Conservation (phyloP, 2,888 invertebrate species). For the Hedychridium roseum region DNA sequence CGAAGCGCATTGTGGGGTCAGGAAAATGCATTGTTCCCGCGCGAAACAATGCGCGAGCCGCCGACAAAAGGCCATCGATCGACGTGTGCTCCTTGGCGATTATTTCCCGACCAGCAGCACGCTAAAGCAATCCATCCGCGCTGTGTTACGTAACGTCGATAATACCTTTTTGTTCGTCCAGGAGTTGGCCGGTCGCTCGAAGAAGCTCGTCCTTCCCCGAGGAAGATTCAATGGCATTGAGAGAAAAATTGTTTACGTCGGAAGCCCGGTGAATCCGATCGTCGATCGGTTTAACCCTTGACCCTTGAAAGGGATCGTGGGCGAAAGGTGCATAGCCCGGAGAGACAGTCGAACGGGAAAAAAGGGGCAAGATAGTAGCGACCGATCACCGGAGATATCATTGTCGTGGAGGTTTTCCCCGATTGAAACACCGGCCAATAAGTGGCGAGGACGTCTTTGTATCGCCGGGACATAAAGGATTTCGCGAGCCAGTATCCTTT, state of each 20-base stretch:
- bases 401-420: slow-evolving; percentile 9
- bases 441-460: slow-evolving; percentile 5
- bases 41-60: slow-evolving; percentile 36
- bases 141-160: not conserved
- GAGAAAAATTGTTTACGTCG: not conserved
- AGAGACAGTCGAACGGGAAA: slow-evolving; percentile 9
- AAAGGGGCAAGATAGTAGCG: slow-evolving; percentile 28
- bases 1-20: slow-evolving; percentile 20
- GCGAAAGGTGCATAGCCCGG: not conserved
- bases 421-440: too few species aligned
- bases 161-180: not conserved
- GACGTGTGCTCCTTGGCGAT: too few species aligned
- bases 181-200: too few species aligned
- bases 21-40: slow-evolving; percentile 40
- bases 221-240: slow-evolving; percentile 9
- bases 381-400: slow-evolving; percentile 28
- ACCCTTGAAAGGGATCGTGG: slow-evolving; percentile 10
- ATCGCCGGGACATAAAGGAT: slow-evolving; percentile 32
- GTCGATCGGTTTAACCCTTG: too few species aligned
- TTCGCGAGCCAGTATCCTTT: slow-evolving; percentile 40
- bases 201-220: slow-evolving; percentile 7
- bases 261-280: too few species aligned
- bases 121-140: slow-evolving; percentile 20
- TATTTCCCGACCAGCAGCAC: too few species aligned
- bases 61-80: slow-evolving; percentile 44